Evolutionary conservation across 2,888 invertebrate species (phyloP).

Genomic region (Melinaea marsaeus): DNA sequence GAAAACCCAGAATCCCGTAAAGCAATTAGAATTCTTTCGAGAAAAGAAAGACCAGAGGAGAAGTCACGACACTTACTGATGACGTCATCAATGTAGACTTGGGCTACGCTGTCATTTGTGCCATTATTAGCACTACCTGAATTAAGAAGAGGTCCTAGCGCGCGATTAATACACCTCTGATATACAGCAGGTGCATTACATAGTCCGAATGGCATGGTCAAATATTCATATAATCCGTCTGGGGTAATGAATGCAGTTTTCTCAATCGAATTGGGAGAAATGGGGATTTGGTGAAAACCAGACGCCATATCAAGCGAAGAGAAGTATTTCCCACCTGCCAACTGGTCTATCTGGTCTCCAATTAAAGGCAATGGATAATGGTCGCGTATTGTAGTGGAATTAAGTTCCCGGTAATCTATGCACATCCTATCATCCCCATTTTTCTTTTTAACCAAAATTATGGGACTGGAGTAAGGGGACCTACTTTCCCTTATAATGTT

Average conservation of each 20-base stretch:
- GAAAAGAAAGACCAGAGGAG: too few species aligned
- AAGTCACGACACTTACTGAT: too few species aligned
- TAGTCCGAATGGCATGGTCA: constrained; percentile 9
- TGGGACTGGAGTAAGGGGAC: constrained; percentile 27
- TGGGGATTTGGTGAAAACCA: constrained; percentile 11
- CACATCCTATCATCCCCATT: constrained; percentile 11
- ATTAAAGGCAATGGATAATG: constrained; percentile 20
- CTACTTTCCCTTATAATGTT: constrained; percentile 23
- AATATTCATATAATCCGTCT: constrained; percentile 15
- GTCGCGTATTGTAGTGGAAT: constrained; percentile 23
- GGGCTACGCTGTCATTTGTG: constrained; percentile 9
- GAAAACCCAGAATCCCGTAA: constrained; percentile 30
- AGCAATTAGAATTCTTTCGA: too few species aligned
- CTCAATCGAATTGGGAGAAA: neutral
- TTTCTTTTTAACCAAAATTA: constrained; percentile 24
- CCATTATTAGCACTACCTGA: too few species aligned
- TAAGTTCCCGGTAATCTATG: constrained; percentile 28
- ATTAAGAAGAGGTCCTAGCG: constrained; percentile 15
- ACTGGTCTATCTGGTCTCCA: neutral
- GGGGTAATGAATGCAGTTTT: constrained; percentile 8
- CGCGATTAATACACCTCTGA: constrained; percentile 6
- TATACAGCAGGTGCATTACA: neutral
- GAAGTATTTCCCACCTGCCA: neutral
- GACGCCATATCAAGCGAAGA: constrained; percentile 4
- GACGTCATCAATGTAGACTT: too few species aligned